Conservation (phyloP, 2,888 invertebrate species). For the Habrosyne pyritoides region DNA sequence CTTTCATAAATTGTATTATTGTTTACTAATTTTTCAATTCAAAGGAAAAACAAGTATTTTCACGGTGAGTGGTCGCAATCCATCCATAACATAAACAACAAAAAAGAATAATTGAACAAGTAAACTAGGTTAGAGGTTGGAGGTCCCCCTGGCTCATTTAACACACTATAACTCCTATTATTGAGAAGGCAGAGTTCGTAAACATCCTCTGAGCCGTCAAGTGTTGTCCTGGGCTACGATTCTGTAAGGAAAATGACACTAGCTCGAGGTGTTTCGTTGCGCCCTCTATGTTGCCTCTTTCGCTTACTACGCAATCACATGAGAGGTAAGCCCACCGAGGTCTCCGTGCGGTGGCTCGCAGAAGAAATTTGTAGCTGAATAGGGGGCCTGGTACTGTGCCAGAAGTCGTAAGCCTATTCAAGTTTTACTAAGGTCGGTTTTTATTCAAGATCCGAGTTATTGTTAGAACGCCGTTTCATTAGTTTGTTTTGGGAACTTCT, state of each 20-base stretch:
- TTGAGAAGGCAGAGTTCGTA: not conserved
- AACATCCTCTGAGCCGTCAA: constrained; percentile 6
- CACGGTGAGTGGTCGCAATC: not conserved
- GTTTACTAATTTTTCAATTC: too few relatives aligned
- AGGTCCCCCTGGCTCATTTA: not conserved
- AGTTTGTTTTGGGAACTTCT: not conserved
- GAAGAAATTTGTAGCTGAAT: too few relatives aligned
- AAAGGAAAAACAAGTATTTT: not conserved
- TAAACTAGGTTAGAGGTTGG: constrained; percentile 1
- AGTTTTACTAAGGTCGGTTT: not conserved
- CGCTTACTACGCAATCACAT: too few relatives aligned
- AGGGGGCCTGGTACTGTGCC: not conserved
- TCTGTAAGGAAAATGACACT: too few relatives aligned
- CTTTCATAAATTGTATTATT: too few relatives aligned
- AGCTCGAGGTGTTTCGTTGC: too few relatives aligned
- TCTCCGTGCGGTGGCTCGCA: too few relatives aligned
- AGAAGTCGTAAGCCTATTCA: not conserved
- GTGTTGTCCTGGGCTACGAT: constrained; percentile 2
- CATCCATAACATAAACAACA: not conserved
- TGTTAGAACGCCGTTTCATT: not conserved
- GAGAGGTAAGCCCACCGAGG: too few relatives aligned
- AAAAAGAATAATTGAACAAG: not conserved
- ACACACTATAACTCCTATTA: not conserved
- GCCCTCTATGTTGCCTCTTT: too few relatives aligned
- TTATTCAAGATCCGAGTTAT: not conserved